Conservation (phyloP, 2,888 invertebrate genomes). For the Eupeodes latifasciatus region DNA sequence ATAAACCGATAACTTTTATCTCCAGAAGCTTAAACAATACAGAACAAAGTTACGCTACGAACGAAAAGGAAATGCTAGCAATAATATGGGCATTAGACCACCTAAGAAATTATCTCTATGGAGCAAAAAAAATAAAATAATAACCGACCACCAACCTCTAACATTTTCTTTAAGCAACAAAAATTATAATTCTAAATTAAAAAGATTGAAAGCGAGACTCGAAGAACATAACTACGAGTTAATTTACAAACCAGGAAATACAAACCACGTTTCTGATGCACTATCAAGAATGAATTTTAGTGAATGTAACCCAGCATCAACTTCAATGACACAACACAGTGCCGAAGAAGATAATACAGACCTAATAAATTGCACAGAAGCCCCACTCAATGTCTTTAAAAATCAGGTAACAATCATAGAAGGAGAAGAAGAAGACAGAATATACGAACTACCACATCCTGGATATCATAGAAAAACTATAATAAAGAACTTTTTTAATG, state of each 20-base stretch:
- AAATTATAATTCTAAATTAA: conserved; percentile 45
- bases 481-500: too few species aligned
- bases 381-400: too few species aligned
- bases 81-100: background rate
- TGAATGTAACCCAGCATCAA: background rate
- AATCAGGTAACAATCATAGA: too few species aligned
- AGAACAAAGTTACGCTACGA: background rate
- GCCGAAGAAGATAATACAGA: background rate
- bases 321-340: background rate
- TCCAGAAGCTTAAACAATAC: conserved; percentile 28
- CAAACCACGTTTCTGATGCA: conserved; percentile 23
- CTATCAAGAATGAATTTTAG: conserved; percentile 5
- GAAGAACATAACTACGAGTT: conserved; percentile 11
- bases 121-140: conserved; percentile 10
- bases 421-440: too few species aligned
- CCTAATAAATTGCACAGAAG: too few species aligned
- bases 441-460: too few species aligned
- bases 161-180: conserved; percentile 42
- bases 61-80: conserved; percentile 5
- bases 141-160: conserved; percentile 44
- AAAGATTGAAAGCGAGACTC: conserved; percentile 30
- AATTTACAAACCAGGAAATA: conserved; percentile 30
- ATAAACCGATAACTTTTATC: conserved; percentile 44
- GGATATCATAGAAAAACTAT: too few species aligned
- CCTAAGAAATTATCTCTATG: background rate